Base-by-base conservation (phyloP, 2,797 vertebrate species). In the Lophotriccus pileatus region DNA sequence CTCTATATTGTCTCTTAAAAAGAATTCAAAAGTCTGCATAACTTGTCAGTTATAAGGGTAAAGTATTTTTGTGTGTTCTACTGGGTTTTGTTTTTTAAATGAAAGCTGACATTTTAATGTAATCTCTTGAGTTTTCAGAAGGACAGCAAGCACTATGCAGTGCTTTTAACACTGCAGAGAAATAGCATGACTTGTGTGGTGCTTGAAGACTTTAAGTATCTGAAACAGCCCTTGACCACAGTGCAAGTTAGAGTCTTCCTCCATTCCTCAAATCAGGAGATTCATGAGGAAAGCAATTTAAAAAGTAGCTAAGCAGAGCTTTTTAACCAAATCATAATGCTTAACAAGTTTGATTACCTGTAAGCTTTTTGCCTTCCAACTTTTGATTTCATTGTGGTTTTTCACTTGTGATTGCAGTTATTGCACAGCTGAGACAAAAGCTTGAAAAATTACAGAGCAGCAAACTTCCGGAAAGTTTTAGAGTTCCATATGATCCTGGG, bases 401-500 rank as follows among this genome's bases (percentile, higher is more conserved):
- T 75, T 84, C 60, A 63, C 68, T 91, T 97, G 37, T 86, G 68
- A 96, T 97, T 78, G 79, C 96, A 99, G 99, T 99, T 97, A 98
- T 99, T 97, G 97, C 97, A 69, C 99, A 99, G 96, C 96, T 99
- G 95, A 98, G 99, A 84, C 99, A 99, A 97, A 99, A 99, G 93
- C 98, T 99, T 97, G 99, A 99, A 98, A 98, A 95, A 82, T 97
- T 99, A 46, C 99, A 99, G 95, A 97, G 90, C 56, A 98, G 98
- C 13, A 98, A 98, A 87, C 98, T 99, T 84, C 99, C 99, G 0
- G 96, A 98, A 92, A 99, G 98, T 96, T 99, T 99, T 94, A 98
- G 98, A 97, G 99, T 99, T 58, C 99, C 99, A 0, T 99, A 99
- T 80, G 99, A 99, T 90, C 99, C 99, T 43, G 98, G 99, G n/a